phyloP scores from a whole-genome alignment of 1,140 invertebrate genomes.

The Mycetomoellerius zeteki region DNA sequence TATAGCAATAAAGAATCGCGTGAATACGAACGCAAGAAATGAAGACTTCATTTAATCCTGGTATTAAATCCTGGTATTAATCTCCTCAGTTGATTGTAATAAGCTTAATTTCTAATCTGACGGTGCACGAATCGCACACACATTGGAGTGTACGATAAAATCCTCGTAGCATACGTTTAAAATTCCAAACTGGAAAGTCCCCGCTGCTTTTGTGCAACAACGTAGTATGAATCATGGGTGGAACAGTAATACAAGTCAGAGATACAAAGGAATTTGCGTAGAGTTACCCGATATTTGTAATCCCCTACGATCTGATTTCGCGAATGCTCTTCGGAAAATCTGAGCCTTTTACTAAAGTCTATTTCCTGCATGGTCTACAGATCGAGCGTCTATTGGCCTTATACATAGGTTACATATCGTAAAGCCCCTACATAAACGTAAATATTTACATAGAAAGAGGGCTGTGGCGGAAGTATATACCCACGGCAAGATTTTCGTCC shows the following conservation, averaged over 20 bases:
- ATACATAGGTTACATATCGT: conserved; percentile 42
- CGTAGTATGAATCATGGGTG: background rate
- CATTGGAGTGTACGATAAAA: conserved; percentile 2
- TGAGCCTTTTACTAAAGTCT: conserved; percentile 50
- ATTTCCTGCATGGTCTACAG: conserved; percentile 51
- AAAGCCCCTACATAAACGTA: conserved; percentile 59
- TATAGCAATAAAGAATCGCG: conserved; percentile 10
- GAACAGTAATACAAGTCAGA: conserved; percentile 9
- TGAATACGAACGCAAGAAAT: background rate
- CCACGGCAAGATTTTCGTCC: conserved; percentile 32
- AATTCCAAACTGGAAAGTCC: conserved; percentile 17
- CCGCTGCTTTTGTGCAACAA: background rate
- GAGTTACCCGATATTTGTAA: conserved; percentile 52
- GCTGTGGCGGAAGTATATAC: conserved; percentile 21
- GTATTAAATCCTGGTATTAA: background rate
- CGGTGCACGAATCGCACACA: too few relatives aligned
- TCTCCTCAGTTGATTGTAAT: background rate
- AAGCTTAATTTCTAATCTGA: conserved; percentile 13
- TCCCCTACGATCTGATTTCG: conserved; percentile 38
- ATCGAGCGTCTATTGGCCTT: conserved; percentile 60
- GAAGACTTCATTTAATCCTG: background rate
- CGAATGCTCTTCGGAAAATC: conserved; percentile 40
- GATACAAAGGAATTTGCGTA: conserved; percentile 24
- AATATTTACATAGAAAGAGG: conserved; percentile 76
- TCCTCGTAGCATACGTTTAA: background rate